These are phyloP conservation scores for Yasuhikotakia modesta DNA, from an alignment of 2,797 vertebrate genomes.

Conservation along the genomic window DNA sequence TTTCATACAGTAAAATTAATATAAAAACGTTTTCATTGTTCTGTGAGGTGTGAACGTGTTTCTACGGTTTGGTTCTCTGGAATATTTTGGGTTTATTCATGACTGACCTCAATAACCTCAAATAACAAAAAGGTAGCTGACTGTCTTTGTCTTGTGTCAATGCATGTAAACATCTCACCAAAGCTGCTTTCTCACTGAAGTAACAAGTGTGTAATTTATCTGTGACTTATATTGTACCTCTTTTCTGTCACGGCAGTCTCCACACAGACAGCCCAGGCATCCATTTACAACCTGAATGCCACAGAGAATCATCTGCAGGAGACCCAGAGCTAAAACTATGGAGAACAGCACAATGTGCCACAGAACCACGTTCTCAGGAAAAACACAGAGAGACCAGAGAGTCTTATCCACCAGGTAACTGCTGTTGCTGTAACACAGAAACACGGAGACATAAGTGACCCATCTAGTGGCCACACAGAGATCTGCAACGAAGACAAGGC, in stretches of 20 bases:
- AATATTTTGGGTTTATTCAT: neutral
- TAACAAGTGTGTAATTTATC: neutral
- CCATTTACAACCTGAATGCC: constrained; percentile 86
- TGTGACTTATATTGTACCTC: constrained; percentile 63
- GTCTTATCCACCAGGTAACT: constrained; percentile 73
- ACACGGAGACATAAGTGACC: neutral
- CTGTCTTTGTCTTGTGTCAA: too few relatives aligned
- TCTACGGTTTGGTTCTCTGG: neutral
- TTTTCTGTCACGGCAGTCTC: constrained; percentile 81
- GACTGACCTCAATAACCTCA: neutral
- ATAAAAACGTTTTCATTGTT: neutral
- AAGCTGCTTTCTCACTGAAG: neutral
- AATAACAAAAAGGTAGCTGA: too few relatives aligned
- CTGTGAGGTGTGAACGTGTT: neutral
- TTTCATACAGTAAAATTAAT: neutral
- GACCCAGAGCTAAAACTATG: constrained; percentile 75
- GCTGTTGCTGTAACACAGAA: constrained; percentile 51
- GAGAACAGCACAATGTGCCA: constrained; percentile 88
- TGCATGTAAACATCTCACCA: too few relatives aligned
- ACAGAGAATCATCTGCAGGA: constrained; percentile 81
- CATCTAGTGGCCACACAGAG: constrained; percentile 28
- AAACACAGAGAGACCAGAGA: constrained; percentile 68
- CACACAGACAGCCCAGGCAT: constrained; percentile 84
- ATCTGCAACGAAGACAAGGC: neutral
- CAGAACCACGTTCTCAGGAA: constrained; percentile 76